Base-by-base conservation (phyloP, 1,140 invertebrate genomes). In the Orius insidiosus region DNA sequence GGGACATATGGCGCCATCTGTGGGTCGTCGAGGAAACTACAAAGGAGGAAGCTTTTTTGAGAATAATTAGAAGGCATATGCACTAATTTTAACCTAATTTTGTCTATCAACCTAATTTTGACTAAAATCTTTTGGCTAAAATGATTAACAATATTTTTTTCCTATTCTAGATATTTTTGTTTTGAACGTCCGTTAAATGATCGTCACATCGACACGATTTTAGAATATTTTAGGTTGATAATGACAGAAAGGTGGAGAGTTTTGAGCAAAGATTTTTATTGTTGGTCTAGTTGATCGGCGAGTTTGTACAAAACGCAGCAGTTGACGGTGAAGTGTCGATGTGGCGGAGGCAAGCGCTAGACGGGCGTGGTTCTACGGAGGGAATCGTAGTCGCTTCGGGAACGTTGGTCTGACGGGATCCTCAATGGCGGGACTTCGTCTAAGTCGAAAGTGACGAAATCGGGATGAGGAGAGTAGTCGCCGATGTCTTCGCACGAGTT, bases 281-380 rank as follows among this genome's bases (percentile, higher is more conserved):
- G 24, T 24, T 24, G 30, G 11, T 42, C 38, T 13, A 42, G 11
- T 16, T 48, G 46, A 32, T 48, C 46, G 11, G 46, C 46, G 46
- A 48, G 46, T 38, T 40, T 48, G 39, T 48, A 48, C 33, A 49
- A 42, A 6, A 49, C 41, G 38, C 47, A 49, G 41, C 47, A 49
- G 47, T 45, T 44, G 47, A 49, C 11, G 31, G 47, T 45, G 33
- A 30, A 49, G 31, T 35, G 39, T 40, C 31, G 39, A 34, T 43
- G 41, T n/a, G 32, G 34, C 32, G 41, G 34, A 33, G 41, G 41
- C 35, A 35, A 49, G 32, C 37, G 48, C 49, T 66, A 70, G 54
- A 69, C 69, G 31, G 64, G 67, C 42, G 68, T 71, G 15, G 66
- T 69, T 48, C 61, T 59, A 55, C 66, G 61, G 10, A 69, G 57